Evolutionary conservation across 2,888 invertebrate genomes (phyloP).

Genomic region (Dryococelus australis): DNA sequence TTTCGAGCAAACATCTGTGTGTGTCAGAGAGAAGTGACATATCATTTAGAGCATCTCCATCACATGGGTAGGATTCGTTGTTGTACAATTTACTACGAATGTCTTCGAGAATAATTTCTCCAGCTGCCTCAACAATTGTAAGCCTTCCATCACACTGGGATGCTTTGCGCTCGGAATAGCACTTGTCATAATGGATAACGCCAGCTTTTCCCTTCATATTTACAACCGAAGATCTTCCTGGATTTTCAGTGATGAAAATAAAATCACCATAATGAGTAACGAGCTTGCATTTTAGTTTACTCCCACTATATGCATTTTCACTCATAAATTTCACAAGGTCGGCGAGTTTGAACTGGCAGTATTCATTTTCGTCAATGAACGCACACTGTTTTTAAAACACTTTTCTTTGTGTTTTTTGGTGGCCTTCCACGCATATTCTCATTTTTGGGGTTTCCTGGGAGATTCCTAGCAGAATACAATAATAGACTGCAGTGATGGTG

Average conservation of each 20-base stretch:
- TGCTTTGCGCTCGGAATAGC: too few species aligned
- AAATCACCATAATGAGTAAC: too few species aligned
- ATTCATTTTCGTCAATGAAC: neutral
- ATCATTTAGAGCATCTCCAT: neutral
- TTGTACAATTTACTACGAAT: too few species aligned
- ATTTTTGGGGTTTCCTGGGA: neutral
- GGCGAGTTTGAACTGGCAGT: neutral
- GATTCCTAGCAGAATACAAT: too few species aligned
- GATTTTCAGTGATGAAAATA: too few species aligned
- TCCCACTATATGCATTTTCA: too few species aligned
- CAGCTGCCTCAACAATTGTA: too few species aligned
- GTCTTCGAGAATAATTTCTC: too few species aligned
- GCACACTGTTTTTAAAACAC: neutral
- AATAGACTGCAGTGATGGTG: neutral
- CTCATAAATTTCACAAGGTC: neutral
- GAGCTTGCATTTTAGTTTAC: too few species aligned
- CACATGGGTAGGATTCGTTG: too few species aligned
- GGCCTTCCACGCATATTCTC: neutral
- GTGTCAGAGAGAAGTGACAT: neutral
- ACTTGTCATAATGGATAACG: neutral
- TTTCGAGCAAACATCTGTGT: too few species aligned
- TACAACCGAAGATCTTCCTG: neutral
- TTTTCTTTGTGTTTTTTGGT: neutral
- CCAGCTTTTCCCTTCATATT: neutral
- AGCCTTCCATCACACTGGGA: too few species aligned